Percentiles rank a stretch among this genome's conserved stretches.
Evolutionary conservation across 2,888 invertebrate species (phyloP).

Genomic region (Allolobophora icterica): DNA sequence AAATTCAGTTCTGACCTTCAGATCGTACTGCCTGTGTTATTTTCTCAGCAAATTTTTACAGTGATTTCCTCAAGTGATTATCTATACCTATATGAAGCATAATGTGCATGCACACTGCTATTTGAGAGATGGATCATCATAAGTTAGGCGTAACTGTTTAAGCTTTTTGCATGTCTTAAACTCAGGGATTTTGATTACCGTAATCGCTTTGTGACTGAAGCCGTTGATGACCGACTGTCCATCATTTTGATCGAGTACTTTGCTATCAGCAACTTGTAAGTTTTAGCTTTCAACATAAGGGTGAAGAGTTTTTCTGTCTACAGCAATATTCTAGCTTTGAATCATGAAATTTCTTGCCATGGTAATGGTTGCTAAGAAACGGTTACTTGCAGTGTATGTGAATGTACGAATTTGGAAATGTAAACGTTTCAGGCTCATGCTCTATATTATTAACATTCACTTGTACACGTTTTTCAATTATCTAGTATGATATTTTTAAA

Average conservation of each 20-base stretch:
- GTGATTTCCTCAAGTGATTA: too few species aligned
- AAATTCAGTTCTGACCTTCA: not conserved
- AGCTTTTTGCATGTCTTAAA: conserved; percentile 17
- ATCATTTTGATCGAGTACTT: not conserved
- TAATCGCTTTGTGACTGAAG: not conserved
- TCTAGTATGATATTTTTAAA: not conserved
- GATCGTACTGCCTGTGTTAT: not conserved
- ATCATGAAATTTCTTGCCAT: not conserved
- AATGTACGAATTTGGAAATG: not conserved
- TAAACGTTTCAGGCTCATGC: not conserved
- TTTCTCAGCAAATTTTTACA: not conserved
- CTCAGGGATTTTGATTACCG: conserved; percentile 4
- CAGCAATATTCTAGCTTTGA: conserved; percentile 17
- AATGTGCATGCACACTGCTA: not conserved
- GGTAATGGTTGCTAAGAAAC: not conserved
- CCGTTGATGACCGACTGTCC: not conserved
- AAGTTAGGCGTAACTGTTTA: not conserved
- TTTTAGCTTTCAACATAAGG: not conserved
- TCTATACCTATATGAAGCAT: not conserved
- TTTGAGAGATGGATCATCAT: not conserved
- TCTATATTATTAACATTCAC: conserved; percentile 14
- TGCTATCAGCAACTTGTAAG: not conserved
- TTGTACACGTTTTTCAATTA: not conserved
- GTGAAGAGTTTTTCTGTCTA: not conserved
- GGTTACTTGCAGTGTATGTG: not conserved